A percentile compares a stretch with the other conserved stretches of the same genome.
Conservation (phyloP, 2,113 vertebrate species). For the Gasterosteus nipponicus region DNA sequence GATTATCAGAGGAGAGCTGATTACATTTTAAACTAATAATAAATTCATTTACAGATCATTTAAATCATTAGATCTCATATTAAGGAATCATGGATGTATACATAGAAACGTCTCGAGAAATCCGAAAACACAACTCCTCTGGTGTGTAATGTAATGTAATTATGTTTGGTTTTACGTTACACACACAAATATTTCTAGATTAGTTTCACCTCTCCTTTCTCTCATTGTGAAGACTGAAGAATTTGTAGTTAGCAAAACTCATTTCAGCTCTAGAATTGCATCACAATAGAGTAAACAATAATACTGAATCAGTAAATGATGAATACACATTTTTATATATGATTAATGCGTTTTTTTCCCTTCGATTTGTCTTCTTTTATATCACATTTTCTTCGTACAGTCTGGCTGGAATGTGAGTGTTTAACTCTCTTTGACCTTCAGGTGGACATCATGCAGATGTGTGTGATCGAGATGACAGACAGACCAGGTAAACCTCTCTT, state of each 20-base stretch:
- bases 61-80: no score
- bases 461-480: slow-evolving; percentile 89
- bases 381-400: no score
- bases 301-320: background rate
- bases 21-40: no score
- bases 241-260: background rate
- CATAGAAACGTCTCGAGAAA: no score
- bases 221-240: no score
- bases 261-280: background rate
- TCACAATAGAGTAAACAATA: background rate
- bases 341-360: no score
- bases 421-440: slow-evolving; percentile 51
- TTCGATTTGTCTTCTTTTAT: no score
- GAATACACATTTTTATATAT: no score
- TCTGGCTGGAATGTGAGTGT: background rate
- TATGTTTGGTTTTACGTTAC: background rate
- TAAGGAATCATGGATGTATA: no score
- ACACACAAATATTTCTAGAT: no score
- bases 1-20: no score
- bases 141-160: background rate
- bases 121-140: background rate
- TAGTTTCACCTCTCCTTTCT: background rate
- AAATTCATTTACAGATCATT: no score
- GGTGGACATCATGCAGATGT: slow-evolving; percentile 99
- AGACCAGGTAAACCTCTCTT: slow-evolving; percentile 88